Evolutionary conservation across 2,888 invertebrate genomes (phyloP).

Genomic region (Mesorhabditis belari): DNA sequence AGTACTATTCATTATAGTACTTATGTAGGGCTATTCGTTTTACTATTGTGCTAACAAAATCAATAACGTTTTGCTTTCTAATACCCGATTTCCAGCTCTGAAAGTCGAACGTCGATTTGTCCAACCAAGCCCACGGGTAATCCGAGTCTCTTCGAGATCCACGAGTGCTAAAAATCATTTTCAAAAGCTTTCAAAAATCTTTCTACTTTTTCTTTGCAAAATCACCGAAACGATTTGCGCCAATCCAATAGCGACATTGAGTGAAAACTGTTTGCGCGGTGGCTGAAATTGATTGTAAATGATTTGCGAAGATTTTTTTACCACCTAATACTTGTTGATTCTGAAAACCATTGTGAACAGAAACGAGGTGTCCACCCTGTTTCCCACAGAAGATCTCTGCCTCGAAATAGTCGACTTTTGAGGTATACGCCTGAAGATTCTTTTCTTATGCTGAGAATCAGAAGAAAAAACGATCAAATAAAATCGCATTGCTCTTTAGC

Average conservation of each 20-base stretch:
- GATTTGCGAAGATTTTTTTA: neutral
- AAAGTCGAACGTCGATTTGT: too few species aligned
- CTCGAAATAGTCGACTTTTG: neutral
- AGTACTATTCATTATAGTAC: too few species aligned
- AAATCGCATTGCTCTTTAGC: too few species aligned
- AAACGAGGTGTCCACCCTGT: neutral
- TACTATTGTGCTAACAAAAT: too few species aligned
- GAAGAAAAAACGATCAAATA: too few species aligned
- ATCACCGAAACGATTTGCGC: neutral
- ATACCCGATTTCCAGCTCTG: too few species aligned
- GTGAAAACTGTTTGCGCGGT: neutral
- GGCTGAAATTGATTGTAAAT: neutral
- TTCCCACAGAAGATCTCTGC: neutral
- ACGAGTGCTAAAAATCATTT: too few species aligned
- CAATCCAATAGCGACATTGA: neutral
- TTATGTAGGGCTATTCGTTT: too few species aligned
- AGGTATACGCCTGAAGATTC: neutral
- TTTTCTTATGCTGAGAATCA: too few species aligned
- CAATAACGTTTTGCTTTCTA: too few species aligned
- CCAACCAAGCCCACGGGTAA: too few species aligned
- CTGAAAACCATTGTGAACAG: neutral
- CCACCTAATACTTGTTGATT: neutral
- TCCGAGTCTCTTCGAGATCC: too few species aligned
- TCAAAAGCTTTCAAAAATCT: neutral
- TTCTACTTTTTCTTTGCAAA: neutral